Evolutionary conservation across 2,888 invertebrate species (phyloP).

Genomic region (Tachina fera): DNA sequence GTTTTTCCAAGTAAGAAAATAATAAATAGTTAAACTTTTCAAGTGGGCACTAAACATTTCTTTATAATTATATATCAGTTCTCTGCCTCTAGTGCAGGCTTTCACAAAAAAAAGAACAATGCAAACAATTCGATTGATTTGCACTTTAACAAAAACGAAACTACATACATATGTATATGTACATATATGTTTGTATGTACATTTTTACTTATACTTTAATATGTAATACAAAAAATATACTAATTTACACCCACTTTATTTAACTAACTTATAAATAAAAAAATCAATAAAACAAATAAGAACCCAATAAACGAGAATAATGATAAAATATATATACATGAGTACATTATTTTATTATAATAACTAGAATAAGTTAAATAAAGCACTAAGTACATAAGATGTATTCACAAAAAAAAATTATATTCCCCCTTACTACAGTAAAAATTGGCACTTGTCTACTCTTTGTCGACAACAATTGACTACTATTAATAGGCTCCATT

Average conservation of each 20-base stretch:
- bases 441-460: too few species aligned
- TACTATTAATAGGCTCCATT: too few species aligned
- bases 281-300: conserved; percentile 5
- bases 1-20: not conserved
- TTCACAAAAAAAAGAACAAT: not conserved
- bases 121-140: not conserved
- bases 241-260: conserved; percentile 26
- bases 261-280: conserved; percentile 14
- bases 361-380: too few species aligned
- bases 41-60: not conserved
- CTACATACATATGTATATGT: too few species aligned
- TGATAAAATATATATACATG: too few species aligned
- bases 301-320: not conserved
- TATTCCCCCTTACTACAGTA: too few species aligned
- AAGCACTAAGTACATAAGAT: too few species aligned
- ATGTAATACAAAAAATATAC: conserved; percentile 1
- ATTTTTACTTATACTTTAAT: not conserved
- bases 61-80: not conserved
- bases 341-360: too few species aligned
- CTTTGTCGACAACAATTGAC: too few species aligned
- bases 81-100: not conserved
- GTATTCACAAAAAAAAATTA: too few species aligned
- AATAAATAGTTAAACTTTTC: not conserved
- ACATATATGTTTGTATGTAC: too few species aligned
- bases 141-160: not conserved